Evolutionary conservation across 1,140 invertebrate genomes (phyloP), one percentile per base, ranked within the genome.

Genomic region (Meloidogyne exigua): DNA sequence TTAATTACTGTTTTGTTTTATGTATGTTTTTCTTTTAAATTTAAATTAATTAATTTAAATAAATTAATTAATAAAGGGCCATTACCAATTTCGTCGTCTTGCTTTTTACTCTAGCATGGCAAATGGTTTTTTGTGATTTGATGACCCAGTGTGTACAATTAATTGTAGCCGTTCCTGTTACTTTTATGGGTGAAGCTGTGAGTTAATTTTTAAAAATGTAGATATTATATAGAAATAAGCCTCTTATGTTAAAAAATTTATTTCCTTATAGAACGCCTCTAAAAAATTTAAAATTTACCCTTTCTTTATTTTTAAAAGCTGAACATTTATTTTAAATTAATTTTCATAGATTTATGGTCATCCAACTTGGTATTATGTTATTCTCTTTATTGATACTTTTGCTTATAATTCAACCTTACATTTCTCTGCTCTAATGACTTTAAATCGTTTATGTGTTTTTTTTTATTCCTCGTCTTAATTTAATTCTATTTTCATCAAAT

Each of bases 51-150:
- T 44, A 18, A 44, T 15, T 7, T 44, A 44, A 15, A 2, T 44
- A 15, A 9, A 2, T 63, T 72, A n/a, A 25, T n/a, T 57, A 49
- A 10, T n/a, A n/a, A 21, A 73, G 71, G 71, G 71, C 13, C 71
- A 73, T 73, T 57, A 25, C 5, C 71, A 73, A 65, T 73, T 73
- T 32, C 57, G 57, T 12, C 57, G 71, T 7, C 62, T 73, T 62
- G 71, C 71, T 15, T 73, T 73, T 73, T 12, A 73, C 71, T 10
- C 21, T 73, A 23, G 71, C 71, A n/a, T 73, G 71, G 71, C 71
- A 57, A 25, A 57, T 73, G 71, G 28, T 73, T 25, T 21, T 73
- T 18, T 73, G 71, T 32, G 71, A 73, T 63, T 63, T 73, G 21
- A 63, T 73, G 44, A 64, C 71, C 9, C 71, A 73, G 21, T 26